Conservation (phyloP, 92 coral and sea anemone species). For the Epizoanthus rinbou region DNA sequence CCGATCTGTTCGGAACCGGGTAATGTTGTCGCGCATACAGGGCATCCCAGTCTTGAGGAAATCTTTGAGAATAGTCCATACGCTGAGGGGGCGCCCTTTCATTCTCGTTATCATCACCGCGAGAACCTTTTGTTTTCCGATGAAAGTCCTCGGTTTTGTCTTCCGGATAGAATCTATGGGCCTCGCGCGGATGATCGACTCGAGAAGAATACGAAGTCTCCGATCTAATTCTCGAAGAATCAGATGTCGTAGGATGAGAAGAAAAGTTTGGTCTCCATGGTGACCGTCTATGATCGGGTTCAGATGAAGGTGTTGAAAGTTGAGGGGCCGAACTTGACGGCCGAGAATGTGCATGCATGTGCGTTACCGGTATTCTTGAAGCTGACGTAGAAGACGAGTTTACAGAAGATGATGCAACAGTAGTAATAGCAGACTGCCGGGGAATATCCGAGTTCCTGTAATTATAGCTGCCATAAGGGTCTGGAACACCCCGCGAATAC, state of each 20-base stretch:
- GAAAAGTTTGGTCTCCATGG: conserved; percentile 31
- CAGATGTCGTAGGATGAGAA: conserved; percentile 7
- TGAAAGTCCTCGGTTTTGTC: conserved; percentile 27
- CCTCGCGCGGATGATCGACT: conserved; percentile 30
- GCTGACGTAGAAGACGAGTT: background rate
- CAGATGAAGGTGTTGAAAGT: conserved; percentile 18
- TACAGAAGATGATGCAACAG: conserved; percentile 15
- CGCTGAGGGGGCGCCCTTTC: conserved; percentile 14
- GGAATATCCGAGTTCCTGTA: conserved; percentile 34
- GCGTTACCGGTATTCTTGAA: conserved; percentile 2
- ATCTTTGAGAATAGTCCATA: conserved; percentile 19
- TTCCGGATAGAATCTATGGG: conserved; percentile 21
- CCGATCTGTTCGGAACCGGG: conserved; percentile 1
- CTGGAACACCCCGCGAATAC: conserved; percentile 13
- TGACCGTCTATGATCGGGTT: conserved; percentile 34
- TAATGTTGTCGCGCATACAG: conserved; percentile 22
- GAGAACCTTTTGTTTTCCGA: conserved; percentile 26
- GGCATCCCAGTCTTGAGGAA: conserved; percentile 13
- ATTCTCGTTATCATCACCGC: conserved; percentile 11
- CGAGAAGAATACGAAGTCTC: conserved; percentile 20
- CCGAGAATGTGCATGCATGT: conserved; percentile 16
- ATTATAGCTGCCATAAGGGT: conserved; percentile 10
- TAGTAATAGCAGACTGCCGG: conserved; percentile 15
- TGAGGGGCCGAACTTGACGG: conserved; percentile 18
- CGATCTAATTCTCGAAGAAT: conserved; percentile 18